These are phyloP conservation scores for Caloenas nicobarica DNA, from an alignment of 2,113 vertebrate genomes.

Conservation along the genomic window DNA sequence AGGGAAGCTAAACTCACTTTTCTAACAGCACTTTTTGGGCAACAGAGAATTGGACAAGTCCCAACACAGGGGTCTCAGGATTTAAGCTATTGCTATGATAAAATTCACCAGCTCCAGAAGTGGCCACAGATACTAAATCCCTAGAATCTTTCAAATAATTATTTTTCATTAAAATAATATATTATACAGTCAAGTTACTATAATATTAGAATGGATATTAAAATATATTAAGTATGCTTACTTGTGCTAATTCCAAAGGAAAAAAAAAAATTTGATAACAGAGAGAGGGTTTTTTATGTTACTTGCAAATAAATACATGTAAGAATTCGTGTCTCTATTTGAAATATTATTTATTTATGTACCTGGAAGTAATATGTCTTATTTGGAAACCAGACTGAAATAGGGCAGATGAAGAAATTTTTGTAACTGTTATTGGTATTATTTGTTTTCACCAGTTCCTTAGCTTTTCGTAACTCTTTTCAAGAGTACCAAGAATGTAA, in stretches of 20 bases:
- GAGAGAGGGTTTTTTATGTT: fast-evolving
- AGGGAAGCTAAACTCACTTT: background rate
- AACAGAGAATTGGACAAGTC: background rate
- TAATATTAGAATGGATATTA: background rate
- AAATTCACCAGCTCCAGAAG: background rate
- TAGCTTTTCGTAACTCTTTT: background rate
- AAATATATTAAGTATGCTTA: background rate
- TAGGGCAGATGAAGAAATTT: background rate
- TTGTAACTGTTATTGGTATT: background rate
- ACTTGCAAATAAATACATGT: background rate
- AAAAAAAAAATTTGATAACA: background rate
- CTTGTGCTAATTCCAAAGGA: background rate
- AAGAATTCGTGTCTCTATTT: background rate
- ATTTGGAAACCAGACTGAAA: background rate
- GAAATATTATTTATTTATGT: background rate
- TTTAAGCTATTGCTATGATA: background rate
- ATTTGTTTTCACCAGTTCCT: background rate
- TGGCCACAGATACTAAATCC: fast-evolving
- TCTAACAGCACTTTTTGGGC: background rate
- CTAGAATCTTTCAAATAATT: background rate
- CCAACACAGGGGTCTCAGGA: fast-evolving
- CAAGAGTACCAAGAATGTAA: background rate
- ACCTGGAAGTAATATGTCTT: background rate
- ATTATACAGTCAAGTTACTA: fast-evolving
- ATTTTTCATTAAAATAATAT: background rate